phyloP scores from a whole-genome alignment of 2,888 invertebrate species.

The Apamea monoglypha region DNA sequence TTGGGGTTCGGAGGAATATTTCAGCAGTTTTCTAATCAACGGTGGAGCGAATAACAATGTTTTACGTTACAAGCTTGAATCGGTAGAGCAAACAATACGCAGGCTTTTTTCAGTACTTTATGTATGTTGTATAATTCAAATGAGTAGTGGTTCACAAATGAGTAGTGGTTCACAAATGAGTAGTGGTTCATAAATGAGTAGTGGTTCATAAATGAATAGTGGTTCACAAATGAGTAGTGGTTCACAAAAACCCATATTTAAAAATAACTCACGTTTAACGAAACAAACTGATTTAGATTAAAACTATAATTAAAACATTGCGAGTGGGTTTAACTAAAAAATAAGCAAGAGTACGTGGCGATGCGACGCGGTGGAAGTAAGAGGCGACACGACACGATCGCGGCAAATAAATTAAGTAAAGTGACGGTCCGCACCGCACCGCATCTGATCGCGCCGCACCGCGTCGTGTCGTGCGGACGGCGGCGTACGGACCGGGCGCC shows the following conservation, averaged over 20 bases:
- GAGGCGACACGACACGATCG: conserved; percentile 42
- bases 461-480: conserved; percentile 30
- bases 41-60: neutral
- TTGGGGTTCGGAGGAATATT: neutral
- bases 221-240: neutral
- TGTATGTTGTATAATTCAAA: neutral
- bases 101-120: neutral
- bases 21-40: neutral
- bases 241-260: neutral
- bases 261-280: neutral
- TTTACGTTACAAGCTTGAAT: neutral
- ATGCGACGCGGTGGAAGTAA: conserved; percentile 53
- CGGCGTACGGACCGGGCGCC: conserved; percentile 9
- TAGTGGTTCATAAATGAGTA: neutral
- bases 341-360: conserved; percentile 32
- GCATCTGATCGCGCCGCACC: neutral
- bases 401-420: conserved; percentile 64
- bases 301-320: conserved; percentile 54
- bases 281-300: conserved; percentile 28
- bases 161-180: neutral
- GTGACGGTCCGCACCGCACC: conserved; percentile 32
- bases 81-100: neutral
- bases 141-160: neutral
- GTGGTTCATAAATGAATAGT: neutral
- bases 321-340: conserved; percentile 39